A percentile compares a stretch with the other conserved stretches of the same genome.
Conservation (phyloP, 2,888 invertebrate genomes). For the Rotaria magnacalcarata region DNA sequence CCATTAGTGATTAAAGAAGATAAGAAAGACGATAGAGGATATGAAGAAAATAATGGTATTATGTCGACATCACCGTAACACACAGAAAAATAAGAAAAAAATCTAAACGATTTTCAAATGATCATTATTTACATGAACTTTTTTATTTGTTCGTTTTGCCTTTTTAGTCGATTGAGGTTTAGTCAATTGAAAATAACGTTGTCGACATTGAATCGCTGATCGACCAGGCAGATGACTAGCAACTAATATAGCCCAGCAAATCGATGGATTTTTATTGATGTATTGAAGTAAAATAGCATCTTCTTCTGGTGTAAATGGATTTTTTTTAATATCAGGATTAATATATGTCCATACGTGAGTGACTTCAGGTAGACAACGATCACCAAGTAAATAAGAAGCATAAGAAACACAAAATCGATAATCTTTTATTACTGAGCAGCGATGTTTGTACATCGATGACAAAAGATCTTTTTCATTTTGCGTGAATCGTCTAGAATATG, state of each 20-base stretch:
- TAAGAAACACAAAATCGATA: neutral
- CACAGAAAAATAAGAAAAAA: too few relatives aligned
- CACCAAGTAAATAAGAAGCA: neutral
- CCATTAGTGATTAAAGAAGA: too few relatives aligned
- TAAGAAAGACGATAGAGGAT: too few relatives aligned
- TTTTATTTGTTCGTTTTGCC: neutral
- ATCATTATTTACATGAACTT: neutral
- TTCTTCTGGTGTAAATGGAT: neutral
- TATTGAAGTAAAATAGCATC: neutral
- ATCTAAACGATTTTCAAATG: too few relatives aligned
- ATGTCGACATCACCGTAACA: too few relatives aligned
- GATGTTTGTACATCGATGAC: neutral
- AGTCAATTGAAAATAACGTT: neutral
- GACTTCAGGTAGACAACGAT: neutral
- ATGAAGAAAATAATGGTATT: too few relatives aligned
- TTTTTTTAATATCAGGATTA: neutral
- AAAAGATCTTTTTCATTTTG: neutral
- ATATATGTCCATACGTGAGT: neutral
- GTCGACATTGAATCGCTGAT: constrained; percentile 5
- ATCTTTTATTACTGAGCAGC: neutral
- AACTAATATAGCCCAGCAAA: neutral
- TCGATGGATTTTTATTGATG: neutral
- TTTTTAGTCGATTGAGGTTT: neutral
- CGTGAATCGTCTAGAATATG: neutral
- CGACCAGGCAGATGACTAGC: neutral